Evolutionary conservation across 1,140 invertebrate genomes (phyloP), one percentile per base, ranked within the genome.

Genomic region (Solenopsis invicta): DNA sequence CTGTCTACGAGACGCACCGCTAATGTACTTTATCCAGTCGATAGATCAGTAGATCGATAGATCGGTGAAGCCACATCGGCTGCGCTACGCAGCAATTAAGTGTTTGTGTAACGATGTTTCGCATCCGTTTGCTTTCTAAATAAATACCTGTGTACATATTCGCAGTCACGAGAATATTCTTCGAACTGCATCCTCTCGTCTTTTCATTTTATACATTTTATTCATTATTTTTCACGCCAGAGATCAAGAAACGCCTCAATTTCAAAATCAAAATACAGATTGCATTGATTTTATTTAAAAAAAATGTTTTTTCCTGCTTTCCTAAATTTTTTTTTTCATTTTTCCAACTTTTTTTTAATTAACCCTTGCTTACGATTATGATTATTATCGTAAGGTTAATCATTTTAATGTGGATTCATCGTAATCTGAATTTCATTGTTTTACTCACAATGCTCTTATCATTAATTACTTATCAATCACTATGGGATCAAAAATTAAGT

Each of bases 51-150:
- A 87, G 69, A 87, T 89, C 85, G 82, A 87, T 89, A 72, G 81
- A 87, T 87, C 66, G 78, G 81, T 86, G 59, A 66, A 80, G 62
- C 18, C 52, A 75, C 54, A 89, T 61, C 56, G 80, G 56, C 59
- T 81, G 72, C 88, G 77, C 89, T 82, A 78, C 85, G 89, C 90
- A 89, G 89, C 71, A 86, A 89, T 92, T 93, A 94, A 93, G 87
- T 95, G 94, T 94, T 94, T 95, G 87, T 96, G 95, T 93, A 92
- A 93, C 89, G 84, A 91, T 92, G 90, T 92, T 91, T 89, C 81
- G 78, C 90, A 91, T 87, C 87, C 89, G 89, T 87, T 86, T 92
- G 89, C 91, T 93, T 93, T 92, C 88, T 91, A 86, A 93, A 93
- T 92, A 93, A 93, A 93, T 87, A 92, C 85, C 89, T 91, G 91